Evolutionary conservation across 2,797 vertebrate genomes (phyloP).

Genomic region (Alectoris magna): DNA sequence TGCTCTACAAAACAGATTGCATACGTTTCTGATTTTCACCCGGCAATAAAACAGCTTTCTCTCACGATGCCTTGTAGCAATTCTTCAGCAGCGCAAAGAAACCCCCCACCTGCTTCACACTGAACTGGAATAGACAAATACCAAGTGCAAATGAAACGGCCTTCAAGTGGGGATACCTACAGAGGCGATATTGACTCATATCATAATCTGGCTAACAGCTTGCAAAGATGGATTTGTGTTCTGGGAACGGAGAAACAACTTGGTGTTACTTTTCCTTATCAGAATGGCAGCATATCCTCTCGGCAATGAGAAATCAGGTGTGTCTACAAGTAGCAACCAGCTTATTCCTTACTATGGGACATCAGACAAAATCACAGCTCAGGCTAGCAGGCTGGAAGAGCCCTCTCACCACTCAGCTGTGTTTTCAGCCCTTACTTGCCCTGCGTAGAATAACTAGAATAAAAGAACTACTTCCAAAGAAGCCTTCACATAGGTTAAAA

Average conservation of each 20-base stretch:
- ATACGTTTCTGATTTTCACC: background rate
- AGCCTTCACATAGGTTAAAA: background rate
- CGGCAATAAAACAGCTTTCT: background rate
- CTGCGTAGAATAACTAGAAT: background rate
- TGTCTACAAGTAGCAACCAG: background rate
- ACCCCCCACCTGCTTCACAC: background rate
- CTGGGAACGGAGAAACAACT: background rate
- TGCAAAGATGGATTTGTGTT: background rate
- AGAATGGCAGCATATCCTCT: background rate
- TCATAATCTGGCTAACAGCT: background rate
- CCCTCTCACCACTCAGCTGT: background rate
- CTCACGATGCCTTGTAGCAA: background rate
- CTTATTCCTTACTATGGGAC: background rate
- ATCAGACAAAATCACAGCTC: constrained; percentile 9
- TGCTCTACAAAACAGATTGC: background rate
- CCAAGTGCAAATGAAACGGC: background rate
- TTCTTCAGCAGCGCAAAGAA: background rate
- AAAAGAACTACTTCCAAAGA: background rate
- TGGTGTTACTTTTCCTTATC: background rate
- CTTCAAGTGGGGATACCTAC: background rate
- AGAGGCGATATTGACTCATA: background rate
- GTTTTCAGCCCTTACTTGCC: background rate
- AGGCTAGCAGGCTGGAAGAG: background rate
- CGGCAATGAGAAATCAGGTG: constrained; percentile 6
- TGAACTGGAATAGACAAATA: background rate